Conservation (phyloP, 53 echinoderm and acorn worm genomes). For the Echinarachnius parma region DNA sequence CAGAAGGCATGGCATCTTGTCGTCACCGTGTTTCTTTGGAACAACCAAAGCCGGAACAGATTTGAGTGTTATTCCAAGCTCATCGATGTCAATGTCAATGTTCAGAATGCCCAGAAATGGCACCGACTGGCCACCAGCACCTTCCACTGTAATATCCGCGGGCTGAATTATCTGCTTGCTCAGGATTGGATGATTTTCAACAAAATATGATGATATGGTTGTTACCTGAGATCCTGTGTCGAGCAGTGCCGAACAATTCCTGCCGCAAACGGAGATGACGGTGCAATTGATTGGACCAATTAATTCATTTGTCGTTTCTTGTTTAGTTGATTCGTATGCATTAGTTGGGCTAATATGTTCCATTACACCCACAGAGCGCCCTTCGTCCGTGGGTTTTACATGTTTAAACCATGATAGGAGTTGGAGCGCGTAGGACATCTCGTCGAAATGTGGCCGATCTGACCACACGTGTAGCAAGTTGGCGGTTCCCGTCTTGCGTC, state of each 20-base stretch:
- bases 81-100: slow-evolving; percentile 7
- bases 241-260: slow-evolving; percentile 1
- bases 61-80: background rate
- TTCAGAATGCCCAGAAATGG: slow-evolving; percentile 24
- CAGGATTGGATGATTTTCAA: background rate
- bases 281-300: slow-evolving; percentile 15
- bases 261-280: background rate
- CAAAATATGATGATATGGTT: slow-evolving; percentile 21
- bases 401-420: too few species aligned
- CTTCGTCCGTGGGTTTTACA: too few species aligned
- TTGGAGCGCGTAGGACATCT: background rate
- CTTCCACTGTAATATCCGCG: background rate
- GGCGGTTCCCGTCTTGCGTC: background rate
- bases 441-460: background rate
- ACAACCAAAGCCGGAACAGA: slow-evolving; percentile 13
- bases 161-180: slow-evolving; percentile 2
- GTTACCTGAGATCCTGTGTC: slow-evolving; percentile 56
- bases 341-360: background rate
- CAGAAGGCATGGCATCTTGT: slow-evolving; percentile 24
- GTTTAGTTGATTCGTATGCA: background rate
- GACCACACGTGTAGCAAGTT: background rate
- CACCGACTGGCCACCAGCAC: slow-evolving; percentile 40
- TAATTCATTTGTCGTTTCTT: background rate
- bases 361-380: too few species aligned
- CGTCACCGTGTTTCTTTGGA: background rate